Evolutionary conservation across 2,113 vertebrate species (phyloP), one percentile per base, ranked within the genome.

Genomic region (Ptilorrhoa leucosticta): DNA sequence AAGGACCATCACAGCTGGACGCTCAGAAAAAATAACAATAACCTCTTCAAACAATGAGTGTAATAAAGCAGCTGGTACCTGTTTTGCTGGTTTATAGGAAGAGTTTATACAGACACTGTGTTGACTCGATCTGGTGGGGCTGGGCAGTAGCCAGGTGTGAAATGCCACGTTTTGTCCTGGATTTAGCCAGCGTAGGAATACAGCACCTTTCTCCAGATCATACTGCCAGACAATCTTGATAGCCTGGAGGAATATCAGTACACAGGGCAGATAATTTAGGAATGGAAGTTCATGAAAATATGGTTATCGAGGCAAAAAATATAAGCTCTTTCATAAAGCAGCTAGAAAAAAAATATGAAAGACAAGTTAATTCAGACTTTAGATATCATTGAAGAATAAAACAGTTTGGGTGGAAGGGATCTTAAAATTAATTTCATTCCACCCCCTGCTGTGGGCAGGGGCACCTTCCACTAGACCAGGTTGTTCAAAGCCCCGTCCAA

Each of bases 121-220:
- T 7, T 64, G 11, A 23, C 7, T 65, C 0, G 0, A 1, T 28
- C 12, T 51, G 42, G 15, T 44, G 68, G 35, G 39, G 24, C 10
- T 64, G 39, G 8, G 45, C 15, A 50, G 51, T 1, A 87, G 23
- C 5, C 15, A 69, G 57, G 21, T 51, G 42, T 50, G 40, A 79
- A 69, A 71, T 48, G 9, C 3, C 14, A 4, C 2, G 3, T 0
- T 2, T 11, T 85, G 13, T 44, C 65, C 65, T 65, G 23, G 57
- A 69, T 80, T 64, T 42, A 90, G 9, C 2, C 13, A 69, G 4
- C 6, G 15, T 22, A 84, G 44, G 63, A 89, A 17, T 11, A 21
- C 10, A 53, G 4, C 15, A 39, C 8, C 4, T 47, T 80, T 76
- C 24, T 66, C 35, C 56, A 76, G 27, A 53, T 23, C 33, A 65